phyloP scores from a whole-genome alignment of 1,140 invertebrate species.

The Ditylenchus dipsaci region DNA sequence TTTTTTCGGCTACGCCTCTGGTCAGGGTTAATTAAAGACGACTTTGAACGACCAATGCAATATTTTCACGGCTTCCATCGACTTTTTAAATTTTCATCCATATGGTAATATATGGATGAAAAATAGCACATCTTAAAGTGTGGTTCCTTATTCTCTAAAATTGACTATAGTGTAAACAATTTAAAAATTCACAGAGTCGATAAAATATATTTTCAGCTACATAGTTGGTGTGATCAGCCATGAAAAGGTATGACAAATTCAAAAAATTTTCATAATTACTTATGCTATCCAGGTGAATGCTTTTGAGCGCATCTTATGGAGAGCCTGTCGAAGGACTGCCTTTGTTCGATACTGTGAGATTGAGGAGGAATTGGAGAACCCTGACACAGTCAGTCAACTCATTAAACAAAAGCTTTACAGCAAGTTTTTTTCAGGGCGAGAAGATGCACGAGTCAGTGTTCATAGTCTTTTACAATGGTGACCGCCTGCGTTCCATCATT shows the following conservation, averaged over 20 bases:
- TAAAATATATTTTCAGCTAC: constrained; percentile 42
- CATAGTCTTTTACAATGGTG: constrained; percentile 62
- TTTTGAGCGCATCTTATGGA: constrained; percentile 55
- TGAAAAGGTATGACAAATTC: constrained; percentile 28
- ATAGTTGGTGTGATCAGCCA: constrained; percentile 50
- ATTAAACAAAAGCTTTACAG: constrained; percentile 3
- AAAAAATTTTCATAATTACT: too few species aligned
- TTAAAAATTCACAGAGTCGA: background rate
- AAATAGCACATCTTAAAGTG: too few species aligned
- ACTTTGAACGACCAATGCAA: too few species aligned
- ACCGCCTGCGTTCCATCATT: constrained; percentile 59
- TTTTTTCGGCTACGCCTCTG: too few species aligned
- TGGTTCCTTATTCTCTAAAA: too few species aligned
- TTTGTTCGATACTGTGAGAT: constrained; percentile 60
- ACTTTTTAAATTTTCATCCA: too few species aligned
- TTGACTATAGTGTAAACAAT: too few species aligned
- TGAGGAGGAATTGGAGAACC: constrained; percentile 48
- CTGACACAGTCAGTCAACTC: constrained; percentile 37
- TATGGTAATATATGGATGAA: too few species aligned
- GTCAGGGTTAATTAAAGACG: too few species aligned
- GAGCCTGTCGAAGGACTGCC: constrained; percentile 55
- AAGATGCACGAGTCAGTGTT: constrained; percentile 60
- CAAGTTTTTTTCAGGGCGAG: constrained; percentile 59
- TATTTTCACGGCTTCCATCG: too few species aligned
- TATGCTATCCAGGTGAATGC: constrained; percentile 32